These are phyloP conservation scores for Poeciliopsis gracilis DNA, from an alignment of 2,797 vertebrate species.

Conservation along the genomic window DNA sequence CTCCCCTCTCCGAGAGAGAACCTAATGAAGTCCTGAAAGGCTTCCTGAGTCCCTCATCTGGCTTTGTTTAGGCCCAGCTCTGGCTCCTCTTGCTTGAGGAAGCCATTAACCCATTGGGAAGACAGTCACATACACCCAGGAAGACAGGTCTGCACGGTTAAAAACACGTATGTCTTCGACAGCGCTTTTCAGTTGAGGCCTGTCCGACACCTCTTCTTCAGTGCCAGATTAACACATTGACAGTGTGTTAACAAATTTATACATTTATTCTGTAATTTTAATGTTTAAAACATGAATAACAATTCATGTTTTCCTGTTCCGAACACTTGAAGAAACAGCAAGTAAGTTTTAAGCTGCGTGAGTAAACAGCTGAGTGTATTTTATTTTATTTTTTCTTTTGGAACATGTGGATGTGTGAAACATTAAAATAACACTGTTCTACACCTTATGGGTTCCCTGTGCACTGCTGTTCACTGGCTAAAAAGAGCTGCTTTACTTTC, in stretches of 20 bases:
- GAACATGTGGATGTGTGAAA: background rate
- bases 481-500: background rate
- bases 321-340: background rate
- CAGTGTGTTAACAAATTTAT: background rate
- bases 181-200: constrained; percentile 15
- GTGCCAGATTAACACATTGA: background rate
- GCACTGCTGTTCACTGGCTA: background rate
- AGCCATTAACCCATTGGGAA: constrained; percentile 81
- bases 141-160: constrained; percentile 53
- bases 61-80: constrained; percentile 81
- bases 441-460: background rate
- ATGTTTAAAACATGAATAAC: no score
- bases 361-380: no score
- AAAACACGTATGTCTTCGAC: constrained; percentile 17
- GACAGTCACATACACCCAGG: constrained; percentile 63
- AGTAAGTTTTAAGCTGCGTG: background rate
- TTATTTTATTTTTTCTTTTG: background rate
- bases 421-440: background rate
- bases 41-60: constrained; percentile 86
- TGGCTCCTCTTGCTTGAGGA: constrained; percentile 76
- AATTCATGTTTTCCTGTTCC: background rate
- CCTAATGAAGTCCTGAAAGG: constrained; percentile 88
- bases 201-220: background rate
- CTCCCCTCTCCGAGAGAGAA: constrained; percentile 76
- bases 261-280: no score